Evolutionary conservation across 2,113 vertebrate genomes (phyloP).

Genomic region (Ahaetulla prasina): DNA sequence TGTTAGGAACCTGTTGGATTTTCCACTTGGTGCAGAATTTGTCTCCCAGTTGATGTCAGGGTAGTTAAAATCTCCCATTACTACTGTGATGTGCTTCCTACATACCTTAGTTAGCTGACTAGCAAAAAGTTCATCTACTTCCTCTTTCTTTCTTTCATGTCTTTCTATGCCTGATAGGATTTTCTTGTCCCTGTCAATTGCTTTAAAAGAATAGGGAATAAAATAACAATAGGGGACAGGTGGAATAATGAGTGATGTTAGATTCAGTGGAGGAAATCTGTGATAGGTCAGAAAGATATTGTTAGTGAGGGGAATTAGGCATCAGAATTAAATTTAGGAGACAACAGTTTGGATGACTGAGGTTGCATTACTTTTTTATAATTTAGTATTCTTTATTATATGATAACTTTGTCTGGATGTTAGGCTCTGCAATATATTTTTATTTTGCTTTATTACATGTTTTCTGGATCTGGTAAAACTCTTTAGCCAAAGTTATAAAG

Average conservation of each 20-base stretch:
- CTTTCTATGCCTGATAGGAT: neutral
- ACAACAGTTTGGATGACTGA: neutral
- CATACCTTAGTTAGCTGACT: too few relatives aligned
- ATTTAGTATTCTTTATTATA: neutral
- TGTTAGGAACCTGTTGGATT: too few relatives aligned
- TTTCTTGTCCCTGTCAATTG: neutral
- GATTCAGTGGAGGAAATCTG: neutral
- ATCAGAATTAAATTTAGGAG: neutral
- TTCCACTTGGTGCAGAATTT: too few relatives aligned
- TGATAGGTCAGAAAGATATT: neutral
- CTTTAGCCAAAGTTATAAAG: neutral
- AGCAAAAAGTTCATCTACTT: too few relatives aligned
- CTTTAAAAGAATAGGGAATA: neutral
- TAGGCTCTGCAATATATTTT: neutral
- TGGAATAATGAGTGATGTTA: neutral
- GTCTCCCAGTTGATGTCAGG: too few relatives aligned
- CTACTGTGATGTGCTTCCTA: too few relatives aligned
- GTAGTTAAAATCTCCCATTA: too few relatives aligned
- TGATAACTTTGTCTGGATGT: neutral
- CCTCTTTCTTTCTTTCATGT: too few relatives aligned
- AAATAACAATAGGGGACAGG: neutral
- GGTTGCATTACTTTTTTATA: neutral
- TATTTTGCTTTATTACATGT: neutral
- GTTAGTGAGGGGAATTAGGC: neutral
- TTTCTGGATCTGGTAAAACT: neutral